A percentile compares a stretch with the other conserved stretches of the same genome.
Conservation (phyloP, 2,888 invertebrate genomes). For the Agapostemon virescens region DNA sequence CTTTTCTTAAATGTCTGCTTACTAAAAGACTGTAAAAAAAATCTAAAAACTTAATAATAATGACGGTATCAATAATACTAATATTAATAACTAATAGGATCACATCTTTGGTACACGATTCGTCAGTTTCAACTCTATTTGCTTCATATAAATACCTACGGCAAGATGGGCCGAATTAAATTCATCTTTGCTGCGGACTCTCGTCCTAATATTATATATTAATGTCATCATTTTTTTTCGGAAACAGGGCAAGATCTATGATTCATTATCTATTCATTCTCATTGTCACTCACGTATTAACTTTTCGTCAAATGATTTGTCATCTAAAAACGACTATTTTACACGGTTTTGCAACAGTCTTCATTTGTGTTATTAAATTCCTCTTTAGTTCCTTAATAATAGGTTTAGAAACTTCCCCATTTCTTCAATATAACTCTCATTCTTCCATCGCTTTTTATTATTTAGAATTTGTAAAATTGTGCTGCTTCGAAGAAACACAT, state of each 20-base stretch:
- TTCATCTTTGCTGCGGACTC: conserved; percentile 39
- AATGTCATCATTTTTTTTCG: conserved; percentile 48
- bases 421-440: conserved; percentile 36
- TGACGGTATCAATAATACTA: conserved; percentile 51
- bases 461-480: conserved; percentile 58
- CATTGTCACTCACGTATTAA: conserved; percentile 45
- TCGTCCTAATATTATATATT: conserved; percentile 33
- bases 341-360: conserved; percentile 66
- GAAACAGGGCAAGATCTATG: conserved; percentile 53
- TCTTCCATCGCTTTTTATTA: conserved; percentile 17
- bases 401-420: conserved; percentile 45
- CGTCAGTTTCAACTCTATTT: conserved; percentile 50
- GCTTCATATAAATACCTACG: conserved; percentile 52
- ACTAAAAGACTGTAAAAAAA: conserved; percentile 49
- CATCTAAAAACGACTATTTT: conserved; percentile 62
- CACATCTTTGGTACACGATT: conserved; percentile 68
- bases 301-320: conserved; percentile 53
- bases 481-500: conserved; percentile 35
- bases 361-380: conserved; percentile 61
- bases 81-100: conserved; percentile 63
- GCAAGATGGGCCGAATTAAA: conserved; percentile 59
- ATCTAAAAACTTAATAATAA: conserved; percentile 47
- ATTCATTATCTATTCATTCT: conserved; percentile 34
- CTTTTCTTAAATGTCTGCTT: conserved; percentile 25
- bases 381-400: conserved; percentile 53